Evolutionary conservation across 2,888 invertebrate species (phyloP).

Genomic region (Ceriagrion tenellum): DNA sequence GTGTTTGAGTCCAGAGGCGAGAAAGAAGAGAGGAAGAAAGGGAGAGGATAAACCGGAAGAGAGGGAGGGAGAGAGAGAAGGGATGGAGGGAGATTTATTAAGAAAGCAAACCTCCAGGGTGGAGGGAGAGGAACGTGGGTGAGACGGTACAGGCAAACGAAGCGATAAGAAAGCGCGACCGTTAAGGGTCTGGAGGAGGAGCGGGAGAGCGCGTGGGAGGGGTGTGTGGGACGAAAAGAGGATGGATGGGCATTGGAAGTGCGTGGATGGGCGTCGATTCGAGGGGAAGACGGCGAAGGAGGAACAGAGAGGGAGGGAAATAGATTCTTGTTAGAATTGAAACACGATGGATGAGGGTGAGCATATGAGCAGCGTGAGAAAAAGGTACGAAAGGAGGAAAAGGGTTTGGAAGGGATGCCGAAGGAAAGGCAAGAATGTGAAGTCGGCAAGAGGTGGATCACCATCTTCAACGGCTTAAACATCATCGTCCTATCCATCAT

Average conservation of each 20-base stretch:
- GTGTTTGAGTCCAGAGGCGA: neutral
- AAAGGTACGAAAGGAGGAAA: too few species aligned
- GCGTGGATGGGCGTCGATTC: neutral
- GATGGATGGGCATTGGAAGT: neutral
- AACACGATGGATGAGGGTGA: neutral
- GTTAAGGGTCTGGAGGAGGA: neutral
- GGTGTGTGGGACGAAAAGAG: neutral
- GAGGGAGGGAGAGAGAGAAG: neutral
- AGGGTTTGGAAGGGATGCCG: neutral
- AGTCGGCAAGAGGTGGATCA: neutral
- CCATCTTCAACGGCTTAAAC: too few species aligned
- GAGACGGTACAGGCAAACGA: neutral
- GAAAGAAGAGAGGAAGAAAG: neutral
- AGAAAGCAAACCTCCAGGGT: neutral
- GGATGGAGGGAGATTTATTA: neutral
- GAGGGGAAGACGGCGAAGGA: neutral
- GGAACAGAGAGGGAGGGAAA: neutral
- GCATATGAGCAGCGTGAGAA: neutral
- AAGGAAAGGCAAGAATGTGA: neutral
- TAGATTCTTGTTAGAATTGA: neutral
- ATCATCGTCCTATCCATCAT: too few species aligned
- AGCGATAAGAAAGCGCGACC: slow-evolving; percentile 2
- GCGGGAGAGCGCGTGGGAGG: neutral
- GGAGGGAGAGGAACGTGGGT: neutral
- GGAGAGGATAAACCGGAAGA: neutral